Percentiles rank a stretch among this genome's conserved stretches.
Evolutionary conservation across 2,797 vertebrate species (phyloP).

Genomic region (Ctenopoma multispine): DNA sequence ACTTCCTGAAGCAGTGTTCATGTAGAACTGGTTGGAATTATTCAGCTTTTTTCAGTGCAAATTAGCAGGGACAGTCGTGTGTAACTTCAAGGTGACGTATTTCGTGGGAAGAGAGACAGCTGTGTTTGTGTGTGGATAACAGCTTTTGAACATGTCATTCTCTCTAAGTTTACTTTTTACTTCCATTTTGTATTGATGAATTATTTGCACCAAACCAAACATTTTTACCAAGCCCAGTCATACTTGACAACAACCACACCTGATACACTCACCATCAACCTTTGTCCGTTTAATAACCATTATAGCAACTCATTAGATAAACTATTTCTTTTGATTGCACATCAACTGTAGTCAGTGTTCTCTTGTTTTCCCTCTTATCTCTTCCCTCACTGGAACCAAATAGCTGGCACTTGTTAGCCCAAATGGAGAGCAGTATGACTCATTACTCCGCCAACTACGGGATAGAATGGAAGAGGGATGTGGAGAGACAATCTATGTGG

Average conservation of each 20-base stretch:
- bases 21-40: background rate
- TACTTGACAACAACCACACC: conserved; percentile 5
- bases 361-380: conserved; percentile 6
- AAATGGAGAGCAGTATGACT: conserved; percentile 96
- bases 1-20: background rate
- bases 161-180: background rate
- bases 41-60: background rate
- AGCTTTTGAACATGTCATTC: background rate
- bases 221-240: background rate
- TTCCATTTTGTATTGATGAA: background rate
- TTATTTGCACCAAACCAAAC: background rate
- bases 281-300: background rate
- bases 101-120: conserved; percentile 59
- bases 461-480: conserved; percentile 98
- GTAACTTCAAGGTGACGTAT: conserved; percentile 21
- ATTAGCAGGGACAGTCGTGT: background rate
- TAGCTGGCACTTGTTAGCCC: conserved; percentile 97
- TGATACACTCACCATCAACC: background rate
- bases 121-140: conserved; percentile 38
- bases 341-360: conserved; percentile 2
- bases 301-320: background rate
- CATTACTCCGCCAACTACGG: conserved; percentile 92
- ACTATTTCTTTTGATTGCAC: background rate
- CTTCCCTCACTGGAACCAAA: background rate
- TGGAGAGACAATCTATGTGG: conserved; percentile 98